A percentile compares a stretch with the other conserved stretches of the same genome.
phyloP scores from a whole-genome alignment of 2,797 vertebrate species.

The Mionectes olivaceus region DNA sequence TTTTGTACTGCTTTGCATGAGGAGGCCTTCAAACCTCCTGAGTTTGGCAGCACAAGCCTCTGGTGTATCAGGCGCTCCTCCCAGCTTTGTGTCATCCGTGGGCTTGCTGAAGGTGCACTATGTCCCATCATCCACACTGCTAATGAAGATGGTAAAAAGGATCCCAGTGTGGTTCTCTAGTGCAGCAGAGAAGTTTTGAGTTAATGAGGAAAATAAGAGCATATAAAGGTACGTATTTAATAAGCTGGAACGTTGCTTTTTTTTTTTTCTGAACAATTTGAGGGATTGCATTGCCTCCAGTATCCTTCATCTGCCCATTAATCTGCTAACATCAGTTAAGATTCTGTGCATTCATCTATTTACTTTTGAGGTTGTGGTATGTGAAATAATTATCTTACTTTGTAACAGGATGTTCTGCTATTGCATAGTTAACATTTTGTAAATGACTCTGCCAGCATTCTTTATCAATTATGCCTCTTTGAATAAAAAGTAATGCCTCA shows the following conservation, averaged over 20 bases:
- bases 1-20: neutral
- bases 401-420: slow-evolving; percentile 56
- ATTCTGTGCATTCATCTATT: slow-evolving; percentile 35
- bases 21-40: neutral
- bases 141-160: neutral
- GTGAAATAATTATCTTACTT: slow-evolving; percentile 67
- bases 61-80: accelerated
- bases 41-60: neutral
- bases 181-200: neutral
- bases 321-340: slow-evolving; percentile 40
- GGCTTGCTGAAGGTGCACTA: neutral
- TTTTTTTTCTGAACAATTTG: neutral
- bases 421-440: slow-evolving; percentile 61
- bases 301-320: slow-evolving; percentile 40
- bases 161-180: neutral
- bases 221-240: neutral
- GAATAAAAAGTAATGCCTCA: slow-evolving; percentile 64
- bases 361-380: slow-evolving; percentile 44
- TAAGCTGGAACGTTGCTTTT: neutral
- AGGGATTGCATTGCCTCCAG: neutral
- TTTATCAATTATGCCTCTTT: slow-evolving; percentile 57
- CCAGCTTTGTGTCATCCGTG: neutral
- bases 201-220: slow-evolving; percentile 21
- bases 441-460: slow-evolving; percentile 46
- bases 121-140: neutral